Conservation (phyloP, 1,140 invertebrate genomes). For the Micrasema minimum region DNA sequence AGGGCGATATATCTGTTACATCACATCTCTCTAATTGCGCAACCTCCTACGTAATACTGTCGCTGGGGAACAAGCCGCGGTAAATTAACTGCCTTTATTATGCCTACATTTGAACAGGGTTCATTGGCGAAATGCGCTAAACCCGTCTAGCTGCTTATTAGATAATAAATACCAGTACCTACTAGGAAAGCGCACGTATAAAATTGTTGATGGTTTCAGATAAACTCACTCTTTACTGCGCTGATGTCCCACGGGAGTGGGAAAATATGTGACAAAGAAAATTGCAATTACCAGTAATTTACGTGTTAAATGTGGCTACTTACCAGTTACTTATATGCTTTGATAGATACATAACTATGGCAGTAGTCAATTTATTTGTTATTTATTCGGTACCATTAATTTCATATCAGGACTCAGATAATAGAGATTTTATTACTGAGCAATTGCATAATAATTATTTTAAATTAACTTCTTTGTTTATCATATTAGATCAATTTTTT, state of each 20-base stretch:
- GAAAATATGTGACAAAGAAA: background rate
- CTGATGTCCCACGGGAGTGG: background rate
- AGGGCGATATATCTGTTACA: constrained; percentile 6
- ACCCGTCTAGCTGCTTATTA: background rate
- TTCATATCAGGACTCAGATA: background rate
- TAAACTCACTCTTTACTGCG: background rate
- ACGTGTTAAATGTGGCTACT: background rate
- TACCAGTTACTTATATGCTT: background rate
- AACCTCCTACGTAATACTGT: constrained; percentile 2
- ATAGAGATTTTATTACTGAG: background rate
- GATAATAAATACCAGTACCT: background rate
- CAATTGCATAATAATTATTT: background rate
- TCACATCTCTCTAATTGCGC: constrained; percentile 20
- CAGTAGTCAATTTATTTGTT: background rate
- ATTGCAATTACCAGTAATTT: background rate
- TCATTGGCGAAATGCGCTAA: background rate
- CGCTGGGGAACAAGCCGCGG: background rate
- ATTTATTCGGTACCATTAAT: background rate
- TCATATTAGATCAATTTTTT: background rate
- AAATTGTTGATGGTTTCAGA: background rate
- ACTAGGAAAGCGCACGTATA: background rate
- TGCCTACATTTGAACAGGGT: background rate
- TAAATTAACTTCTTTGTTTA: background rate
- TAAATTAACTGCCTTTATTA: background rate
- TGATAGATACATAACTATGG: background rate